A percentile compares a stretch with the other conserved stretches of the same genome.
Evolutionary conservation across 1,140 invertebrate species (phyloP).

Genomic region (Drosophila bipectinata): DNA sequence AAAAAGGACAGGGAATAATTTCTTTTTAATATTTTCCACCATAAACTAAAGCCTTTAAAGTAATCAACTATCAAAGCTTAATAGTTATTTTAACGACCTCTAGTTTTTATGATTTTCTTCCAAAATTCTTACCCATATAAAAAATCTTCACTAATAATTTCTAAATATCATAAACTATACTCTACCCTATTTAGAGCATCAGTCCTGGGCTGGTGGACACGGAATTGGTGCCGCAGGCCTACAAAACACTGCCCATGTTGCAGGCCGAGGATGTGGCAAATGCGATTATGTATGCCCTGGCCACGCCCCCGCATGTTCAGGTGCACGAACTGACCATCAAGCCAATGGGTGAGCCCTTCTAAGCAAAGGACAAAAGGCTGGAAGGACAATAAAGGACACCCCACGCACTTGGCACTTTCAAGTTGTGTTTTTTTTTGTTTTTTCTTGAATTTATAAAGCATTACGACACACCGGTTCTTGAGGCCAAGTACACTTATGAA

Average conservation of each 20-base stretch:
- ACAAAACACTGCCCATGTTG: conserved; percentile 66
- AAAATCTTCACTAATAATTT: neutral
- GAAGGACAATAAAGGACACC: neutral
- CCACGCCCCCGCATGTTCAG: conserved; percentile 85
- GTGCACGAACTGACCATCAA: conserved; percentile 82
- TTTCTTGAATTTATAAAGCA: neutral
- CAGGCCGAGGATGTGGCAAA: conserved; percentile 85
- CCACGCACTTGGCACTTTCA: neutral
- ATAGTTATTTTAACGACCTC: neutral
- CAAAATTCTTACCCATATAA: neutral
- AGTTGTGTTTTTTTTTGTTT: neutral
- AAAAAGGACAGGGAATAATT: too few relatives aligned
- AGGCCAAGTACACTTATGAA: neutral
- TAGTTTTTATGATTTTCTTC: neutral
- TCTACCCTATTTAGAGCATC: conserved; percentile 83
- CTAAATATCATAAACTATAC: too few relatives aligned
- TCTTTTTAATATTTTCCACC: too few relatives aligned
- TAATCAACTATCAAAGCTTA: neutral
- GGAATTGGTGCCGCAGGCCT: conserved; percentile 83
- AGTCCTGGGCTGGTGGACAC: conserved; percentile 86
- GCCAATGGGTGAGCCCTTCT: conserved; percentile 74
- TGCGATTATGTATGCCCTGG: conserved; percentile 85
- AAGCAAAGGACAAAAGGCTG: neutral
- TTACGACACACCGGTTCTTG: neutral
- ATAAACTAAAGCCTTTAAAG: neutral